Conservation (phyloP, 2,888 invertebrate genomes). For the Apodemia zela region DNA sequence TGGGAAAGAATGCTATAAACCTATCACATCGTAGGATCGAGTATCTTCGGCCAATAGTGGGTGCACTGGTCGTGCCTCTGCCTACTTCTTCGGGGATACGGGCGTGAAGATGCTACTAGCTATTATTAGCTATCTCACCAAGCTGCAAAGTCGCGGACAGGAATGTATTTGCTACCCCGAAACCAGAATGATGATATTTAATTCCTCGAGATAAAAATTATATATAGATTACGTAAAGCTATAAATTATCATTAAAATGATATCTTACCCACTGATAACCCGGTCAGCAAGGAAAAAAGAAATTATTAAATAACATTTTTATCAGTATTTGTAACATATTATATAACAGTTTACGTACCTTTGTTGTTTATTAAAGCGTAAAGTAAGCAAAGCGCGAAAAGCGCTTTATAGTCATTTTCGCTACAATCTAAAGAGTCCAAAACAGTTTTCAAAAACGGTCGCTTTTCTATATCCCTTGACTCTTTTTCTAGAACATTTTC, state of each 20-base stretch:
- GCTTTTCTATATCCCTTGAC: conserved; percentile 73
- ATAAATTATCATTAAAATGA: conserved; percentile 17
- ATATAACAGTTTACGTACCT: conserved; percentile 80
- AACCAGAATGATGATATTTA: no score
- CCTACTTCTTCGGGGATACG: no score
- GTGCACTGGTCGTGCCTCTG: no score
- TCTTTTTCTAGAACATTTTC: conserved; percentile 59
- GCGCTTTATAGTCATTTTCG: conserved; percentile 96
- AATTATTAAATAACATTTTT: conserved; percentile 28
- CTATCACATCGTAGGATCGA: no score
- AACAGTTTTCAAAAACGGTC: conserved; percentile 94
- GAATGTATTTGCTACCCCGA: no score
- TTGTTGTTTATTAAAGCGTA: conserved; percentile 96
- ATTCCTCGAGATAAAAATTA: neutral
- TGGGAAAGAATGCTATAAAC: no score
- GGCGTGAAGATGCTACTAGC: no score
- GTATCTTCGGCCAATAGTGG: no score
- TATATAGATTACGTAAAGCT: neutral
- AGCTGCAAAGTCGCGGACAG: no score
- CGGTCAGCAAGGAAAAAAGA: conserved; percentile 46
- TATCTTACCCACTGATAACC: conserved; percentile 63
- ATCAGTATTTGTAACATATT: conserved; percentile 17
- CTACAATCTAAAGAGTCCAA: conserved; percentile 91
- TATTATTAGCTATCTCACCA: no score
- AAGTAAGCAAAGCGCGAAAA: conserved; percentile 94